These are phyloP conservation scores for Malachius bipustulatus DNA, from an alignment of 2,888 invertebrate genomes.

Conservation along the genomic window DNA sequence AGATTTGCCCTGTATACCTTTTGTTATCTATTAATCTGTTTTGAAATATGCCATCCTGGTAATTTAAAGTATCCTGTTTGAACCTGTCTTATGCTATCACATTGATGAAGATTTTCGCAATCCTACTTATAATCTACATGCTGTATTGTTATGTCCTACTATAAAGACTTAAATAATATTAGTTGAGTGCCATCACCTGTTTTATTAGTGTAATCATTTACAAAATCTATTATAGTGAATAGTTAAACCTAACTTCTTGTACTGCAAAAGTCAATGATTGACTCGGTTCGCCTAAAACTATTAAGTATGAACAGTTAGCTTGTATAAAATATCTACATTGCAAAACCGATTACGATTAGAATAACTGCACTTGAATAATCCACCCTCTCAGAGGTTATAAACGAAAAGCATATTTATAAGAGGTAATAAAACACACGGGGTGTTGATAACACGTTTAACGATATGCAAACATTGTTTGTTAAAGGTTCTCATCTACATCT, in stretches of 20 bases:
- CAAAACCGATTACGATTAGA: slow-evolving; percentile 15
- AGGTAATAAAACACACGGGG: no score
- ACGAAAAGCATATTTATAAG: no score
- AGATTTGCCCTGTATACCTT: no score
- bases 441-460: no score
- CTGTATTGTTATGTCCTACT: slow-evolving; percentile 30
- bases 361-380: no score
- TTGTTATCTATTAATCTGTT: no score
- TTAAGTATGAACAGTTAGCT: slow-evolving; percentile 32
- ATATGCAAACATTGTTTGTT: no score
- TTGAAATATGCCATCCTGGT: slow-evolving; percentile 34
- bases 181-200: slow-evolving; percentile 38
- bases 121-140: slow-evolving; percentile 27
- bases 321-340: slow-evolving; percentile 25
- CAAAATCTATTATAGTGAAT: slow-evolving; percentile 32
- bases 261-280: slow-evolving; percentile 33
- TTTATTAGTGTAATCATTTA: slow-evolving; percentile 36
- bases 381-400: no score
- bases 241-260: slow-evolving; percentile 33
- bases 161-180: slow-evolving; percentile 34
- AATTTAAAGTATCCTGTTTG: slow-evolving; percentile 25
- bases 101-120: slow-evolving; percentile 33
- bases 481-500: no score
- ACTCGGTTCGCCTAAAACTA: slow-evolving; percentile 28
- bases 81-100: slow-evolving; percentile 36